phyloP scores from a whole-genome alignment of 2,113 vertebrate genomes.

The Poecilia latipinna region DNA sequence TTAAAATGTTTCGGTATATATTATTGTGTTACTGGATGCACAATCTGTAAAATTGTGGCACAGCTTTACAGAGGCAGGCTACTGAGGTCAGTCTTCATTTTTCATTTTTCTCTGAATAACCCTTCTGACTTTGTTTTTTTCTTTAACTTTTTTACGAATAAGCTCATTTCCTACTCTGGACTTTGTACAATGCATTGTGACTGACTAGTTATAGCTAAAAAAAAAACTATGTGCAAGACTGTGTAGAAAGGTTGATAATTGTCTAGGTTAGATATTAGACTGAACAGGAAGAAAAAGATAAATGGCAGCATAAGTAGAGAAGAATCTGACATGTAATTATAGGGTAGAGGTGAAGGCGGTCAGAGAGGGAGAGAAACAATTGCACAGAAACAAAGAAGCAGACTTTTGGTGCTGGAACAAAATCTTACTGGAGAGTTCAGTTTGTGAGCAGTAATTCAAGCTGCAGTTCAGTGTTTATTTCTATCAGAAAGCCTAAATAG shows the following conservation, averaged over 20 bases:
- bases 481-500: conserved; percentile 56
- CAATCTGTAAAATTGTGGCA: not conserved
- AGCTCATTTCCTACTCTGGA: too few relatives aligned
- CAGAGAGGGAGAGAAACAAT: conserved; percentile 45
- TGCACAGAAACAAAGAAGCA: conserved; percentile 57
- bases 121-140: not conserved
- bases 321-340: conserved; percentile 64
- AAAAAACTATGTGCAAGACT: not conserved
- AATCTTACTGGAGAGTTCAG: conserved; percentile 25
- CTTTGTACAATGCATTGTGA: not conserved
- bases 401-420: conserved; percentile 40
- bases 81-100: not conserved
- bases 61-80: not conserved
- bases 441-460: conserved; percentile 39
- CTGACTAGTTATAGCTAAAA: not conserved
- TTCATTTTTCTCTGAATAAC: not conserved
- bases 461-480: conserved; percentile 29
- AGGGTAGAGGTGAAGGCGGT: conserved; percentile 43
- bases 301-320: conserved; percentile 46
- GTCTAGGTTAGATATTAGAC: conserved; percentile 18
- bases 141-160: not conserved
- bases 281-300: conserved; percentile 35
- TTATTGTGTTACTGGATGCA: not conserved
- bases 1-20: too few relatives aligned
- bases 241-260: conserved; percentile 31